phyloP scores from a whole-genome alignment of 1,140 invertebrate species.

The Proctacanthus coquilletti region DNA sequence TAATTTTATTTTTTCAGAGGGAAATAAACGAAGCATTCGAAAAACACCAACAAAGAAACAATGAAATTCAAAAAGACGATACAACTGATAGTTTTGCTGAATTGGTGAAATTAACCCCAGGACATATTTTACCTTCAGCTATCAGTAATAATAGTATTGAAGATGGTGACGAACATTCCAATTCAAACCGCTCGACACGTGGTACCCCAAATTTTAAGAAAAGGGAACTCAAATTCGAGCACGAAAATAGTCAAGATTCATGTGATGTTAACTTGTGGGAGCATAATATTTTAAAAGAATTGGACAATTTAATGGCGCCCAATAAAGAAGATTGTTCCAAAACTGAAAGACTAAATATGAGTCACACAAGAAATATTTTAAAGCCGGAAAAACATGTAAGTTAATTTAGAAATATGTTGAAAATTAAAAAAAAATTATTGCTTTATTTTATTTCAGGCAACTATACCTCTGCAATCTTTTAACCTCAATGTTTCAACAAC shows the following conservation, averaged over 20 bases:
- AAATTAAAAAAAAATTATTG: neutral
- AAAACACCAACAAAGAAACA: constrained; percentile 12
- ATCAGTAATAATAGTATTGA: no score
- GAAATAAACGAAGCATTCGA: constrained; percentile 30
- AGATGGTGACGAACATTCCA: no score
- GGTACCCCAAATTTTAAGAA: neutral
- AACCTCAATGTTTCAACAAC: constrained; percentile 11
- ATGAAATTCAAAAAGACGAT: neutral
- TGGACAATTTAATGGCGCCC: constrained; percentile 26
- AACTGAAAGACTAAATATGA: no score
- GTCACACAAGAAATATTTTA: no score
- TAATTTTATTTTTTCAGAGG: constrained; percentile 15
- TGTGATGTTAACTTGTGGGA: constrained; percentile 29
- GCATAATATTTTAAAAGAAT: constrained; percentile 27
- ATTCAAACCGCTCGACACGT: no score
- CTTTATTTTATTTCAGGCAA: constrained; percentile 17
- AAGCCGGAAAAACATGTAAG: constrained; percentile 30
- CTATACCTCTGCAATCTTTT: constrained; percentile 30
- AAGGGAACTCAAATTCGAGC: neutral
- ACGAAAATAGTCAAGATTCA: neutral
- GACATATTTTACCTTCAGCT: no score
- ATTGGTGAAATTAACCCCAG: neutral
- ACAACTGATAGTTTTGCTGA: neutral
- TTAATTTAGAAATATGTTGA: neutral
- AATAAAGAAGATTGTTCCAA: no score